phyloP scores from a whole-genome alignment of 2,888 invertebrate species.

The Macrosiphum euphorbiae region DNA sequence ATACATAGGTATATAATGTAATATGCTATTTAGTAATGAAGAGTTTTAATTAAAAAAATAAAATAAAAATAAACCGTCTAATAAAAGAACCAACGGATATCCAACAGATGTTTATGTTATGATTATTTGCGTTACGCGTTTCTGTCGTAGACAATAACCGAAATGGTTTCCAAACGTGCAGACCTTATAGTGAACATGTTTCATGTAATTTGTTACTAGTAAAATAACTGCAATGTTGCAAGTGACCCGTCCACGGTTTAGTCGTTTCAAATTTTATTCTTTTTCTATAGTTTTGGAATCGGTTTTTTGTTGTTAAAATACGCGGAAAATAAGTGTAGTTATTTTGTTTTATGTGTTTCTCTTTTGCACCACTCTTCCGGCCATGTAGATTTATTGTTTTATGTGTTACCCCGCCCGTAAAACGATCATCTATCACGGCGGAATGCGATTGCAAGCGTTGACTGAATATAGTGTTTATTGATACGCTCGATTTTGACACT shows the following conservation, averaged over 20 bases:
- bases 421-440: not conserved
- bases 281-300: not conserved
- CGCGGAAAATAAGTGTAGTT: not conserved
- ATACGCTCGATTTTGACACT: conserved; percentile 2
- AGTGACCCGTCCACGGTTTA: not conserved
- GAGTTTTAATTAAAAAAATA: not conserved
- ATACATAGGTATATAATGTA: not conserved
- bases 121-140: not conserved
- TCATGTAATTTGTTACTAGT: not conserved
- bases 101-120: not conserved
- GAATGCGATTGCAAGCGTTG: not conserved
- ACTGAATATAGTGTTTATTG: not conserved
- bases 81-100: not conserved
- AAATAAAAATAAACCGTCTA: not conserved
- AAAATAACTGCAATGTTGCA: not conserved
- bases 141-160: not conserved
- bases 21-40: not conserved
- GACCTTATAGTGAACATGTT: not conserved
- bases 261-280: not conserved
- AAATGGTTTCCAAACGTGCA: not conserved
- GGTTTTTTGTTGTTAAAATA: not conserved
- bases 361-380: not conserved
- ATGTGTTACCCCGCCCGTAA: not conserved
- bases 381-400: not conserved
- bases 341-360: conserved; percentile 4